Percentiles rank a stretch among this genome's conserved stretches.
Conservation (phyloP, 2,113 vertebrate genomes). For the Microcebus ravelobensis region DNA sequence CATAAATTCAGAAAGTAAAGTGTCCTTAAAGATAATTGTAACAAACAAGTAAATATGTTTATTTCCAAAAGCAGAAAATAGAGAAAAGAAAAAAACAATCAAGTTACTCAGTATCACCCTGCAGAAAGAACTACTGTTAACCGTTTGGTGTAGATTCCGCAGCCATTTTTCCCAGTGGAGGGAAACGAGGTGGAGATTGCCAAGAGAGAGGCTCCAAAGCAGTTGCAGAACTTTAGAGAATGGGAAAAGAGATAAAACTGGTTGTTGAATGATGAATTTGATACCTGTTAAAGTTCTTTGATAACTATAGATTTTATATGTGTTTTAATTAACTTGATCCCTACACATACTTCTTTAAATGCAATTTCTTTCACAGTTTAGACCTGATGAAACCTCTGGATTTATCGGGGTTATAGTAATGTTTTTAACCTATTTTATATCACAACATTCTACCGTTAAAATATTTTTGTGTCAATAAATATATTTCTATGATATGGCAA, state of each 20-base stretch:
- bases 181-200: background rate
- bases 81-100: background rate
- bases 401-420: background rate
- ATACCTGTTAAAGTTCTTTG: background rate
- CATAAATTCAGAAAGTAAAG: background rate
- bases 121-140: background rate
- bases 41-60: background rate
- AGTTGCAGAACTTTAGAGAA: background rate
- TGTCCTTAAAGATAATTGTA: background rate
- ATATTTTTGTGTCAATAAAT: background rate
- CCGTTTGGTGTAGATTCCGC: background rate
- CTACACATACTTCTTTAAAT: background rate
- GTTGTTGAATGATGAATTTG: background rate
- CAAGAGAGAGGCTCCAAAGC: background rate
- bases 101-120: background rate
- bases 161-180: background rate
- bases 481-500: background rate
- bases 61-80: background rate
- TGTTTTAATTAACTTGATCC: slow-evolving; percentile 1
- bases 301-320: background rate
- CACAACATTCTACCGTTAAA: background rate
- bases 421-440: background rate
- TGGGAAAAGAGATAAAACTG: background rate
- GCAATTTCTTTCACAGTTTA: background rate
- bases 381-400: background rate